Evolutionary conservation across 92 coral and sea anemone species (phyloP), one percentile per base, ranked within the genome.

Genomic region (Phenganax marumi): DNA sequence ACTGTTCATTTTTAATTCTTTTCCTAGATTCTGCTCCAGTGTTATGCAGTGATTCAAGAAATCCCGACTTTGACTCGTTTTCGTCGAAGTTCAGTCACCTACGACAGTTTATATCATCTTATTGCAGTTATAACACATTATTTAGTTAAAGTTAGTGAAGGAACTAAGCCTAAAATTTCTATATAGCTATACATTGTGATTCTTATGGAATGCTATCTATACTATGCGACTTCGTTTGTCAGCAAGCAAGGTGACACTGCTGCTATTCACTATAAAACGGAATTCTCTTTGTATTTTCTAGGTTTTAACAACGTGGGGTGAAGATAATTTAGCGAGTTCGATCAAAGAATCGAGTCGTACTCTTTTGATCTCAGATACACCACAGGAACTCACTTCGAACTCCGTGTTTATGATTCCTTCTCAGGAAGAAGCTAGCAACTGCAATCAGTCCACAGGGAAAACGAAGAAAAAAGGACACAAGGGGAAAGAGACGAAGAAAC

Each of bases 101-200:
- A 93, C 22, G 98, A 94, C 82, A 94, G 98, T 52, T 66, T 94
- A 75, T 92, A 97, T 25, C 98, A 94, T 86, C 90, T 94, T 93
- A 89, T 92, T 55, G 98, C 98, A 10, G 86, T 93, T 5, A 85
- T 92, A 70, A 94, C 98, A 1, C 90, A 92, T 79, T 92, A 93
- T 76, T 84, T 94, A 52, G 90, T 91, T 9, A 94, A 92, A 91
- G 98, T 94, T 82, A 52, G 47, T 75, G 43, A 12, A 23, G 51
- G 19, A 33, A 6, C 69, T 46, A 13, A 26, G 51, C 11, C 26
- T 19, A 43, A 7, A 0, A 46, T 33, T 1, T 8, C 16, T 13
- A 19, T 13, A 13, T 68, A 22, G 73, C 16, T 26, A 16, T 10
- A 43, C 14, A 0, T 3, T 7, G 52, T 14, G 22, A 58, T 58